Evolutionary conservation across 2,888 invertebrate genomes (phyloP).

Genomic region (Morpho achilles): DNA sequence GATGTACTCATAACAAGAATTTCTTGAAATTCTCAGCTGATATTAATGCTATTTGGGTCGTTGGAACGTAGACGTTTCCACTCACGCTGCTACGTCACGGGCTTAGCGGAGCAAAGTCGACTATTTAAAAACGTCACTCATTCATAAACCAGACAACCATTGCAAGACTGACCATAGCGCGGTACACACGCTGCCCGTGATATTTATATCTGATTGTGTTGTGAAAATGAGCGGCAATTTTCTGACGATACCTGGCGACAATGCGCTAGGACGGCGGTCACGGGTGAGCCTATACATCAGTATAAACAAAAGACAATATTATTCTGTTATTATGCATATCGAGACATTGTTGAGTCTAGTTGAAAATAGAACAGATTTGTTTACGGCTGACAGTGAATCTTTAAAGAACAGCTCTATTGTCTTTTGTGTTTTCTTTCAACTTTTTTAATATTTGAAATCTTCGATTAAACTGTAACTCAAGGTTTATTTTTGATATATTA

Average conservation of each 20-base stretch:
- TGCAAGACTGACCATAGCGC: conserved; percentile 49
- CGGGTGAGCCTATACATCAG: conserved; percentile 50
- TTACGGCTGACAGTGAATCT: background rate
- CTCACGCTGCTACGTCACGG: conserved; percentile 43
- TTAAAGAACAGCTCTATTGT: too few relatives aligned
- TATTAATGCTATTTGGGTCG: conserved; percentile 28
- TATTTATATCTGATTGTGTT: conserved; percentile 44
- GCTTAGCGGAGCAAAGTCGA: conserved; percentile 32
- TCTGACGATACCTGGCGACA: conserved; percentile 68
- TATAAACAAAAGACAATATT: background rate
- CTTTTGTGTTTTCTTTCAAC: too few relatives aligned
- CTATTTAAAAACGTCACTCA: conserved; percentile 74
- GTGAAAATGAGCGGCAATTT: conserved; percentile 74
- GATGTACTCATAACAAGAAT: conserved; percentile 28
- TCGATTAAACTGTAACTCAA: too few relatives aligned
- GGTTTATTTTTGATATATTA: too few relatives aligned
- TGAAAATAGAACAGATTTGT: background rate
- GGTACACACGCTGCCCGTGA: conserved; percentile 54
- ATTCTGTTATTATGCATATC: background rate
- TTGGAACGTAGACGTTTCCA: conserved; percentile 59
- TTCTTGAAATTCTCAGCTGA: conserved; percentile 44
- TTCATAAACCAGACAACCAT: conserved; percentile 66
- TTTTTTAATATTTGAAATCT: too few relatives aligned
- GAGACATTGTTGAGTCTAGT: background rate
- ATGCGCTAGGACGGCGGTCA: conserved; percentile 58